These are phyloP conservation scores for Tetragonula carbonaria DNA, from an alignment of 2,888 invertebrate species.

Conservation along the genomic window DNA sequence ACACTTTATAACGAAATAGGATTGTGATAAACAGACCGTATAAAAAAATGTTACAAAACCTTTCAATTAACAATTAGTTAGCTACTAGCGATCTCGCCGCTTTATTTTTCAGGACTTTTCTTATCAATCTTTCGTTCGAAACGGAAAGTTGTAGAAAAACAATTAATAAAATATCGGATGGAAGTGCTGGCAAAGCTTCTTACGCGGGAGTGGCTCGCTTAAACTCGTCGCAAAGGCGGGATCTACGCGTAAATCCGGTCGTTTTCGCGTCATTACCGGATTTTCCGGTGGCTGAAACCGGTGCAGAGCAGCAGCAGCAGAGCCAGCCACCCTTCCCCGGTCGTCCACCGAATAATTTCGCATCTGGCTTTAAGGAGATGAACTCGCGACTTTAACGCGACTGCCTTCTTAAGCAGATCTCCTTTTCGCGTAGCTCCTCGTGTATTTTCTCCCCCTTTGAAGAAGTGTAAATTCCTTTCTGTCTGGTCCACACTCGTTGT, in stretches of 20 bases:
- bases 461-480: not conserved
- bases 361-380: constrained; percentile 29
- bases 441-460: not conserved
- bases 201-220: constrained; percentile 59
- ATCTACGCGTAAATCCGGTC: constrained; percentile 40
- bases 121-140: not conserved
- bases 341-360: constrained; percentile 39
- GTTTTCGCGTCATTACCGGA: constrained; percentile 57
- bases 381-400: constrained; percentile 24
- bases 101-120: not conserved
- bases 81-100: no score
- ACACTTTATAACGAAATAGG: no score
- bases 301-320: not conserved
- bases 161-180: constrained; percentile 79
- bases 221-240: constrained; percentile 14
- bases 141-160: constrained; percentile 37
- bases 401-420: constrained; percentile 23
- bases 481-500: no score
- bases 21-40: no score
- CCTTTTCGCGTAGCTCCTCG: no score
- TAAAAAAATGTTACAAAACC: no score
- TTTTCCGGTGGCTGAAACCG: constrained; percentile 42
- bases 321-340: not conserved
- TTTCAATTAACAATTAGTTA: no score
- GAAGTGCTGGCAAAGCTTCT: constrained; percentile 77